Evolutionary conservation across 2,888 invertebrate genomes (phyloP).

Genomic region (Ophion slaviceki): DNA sequence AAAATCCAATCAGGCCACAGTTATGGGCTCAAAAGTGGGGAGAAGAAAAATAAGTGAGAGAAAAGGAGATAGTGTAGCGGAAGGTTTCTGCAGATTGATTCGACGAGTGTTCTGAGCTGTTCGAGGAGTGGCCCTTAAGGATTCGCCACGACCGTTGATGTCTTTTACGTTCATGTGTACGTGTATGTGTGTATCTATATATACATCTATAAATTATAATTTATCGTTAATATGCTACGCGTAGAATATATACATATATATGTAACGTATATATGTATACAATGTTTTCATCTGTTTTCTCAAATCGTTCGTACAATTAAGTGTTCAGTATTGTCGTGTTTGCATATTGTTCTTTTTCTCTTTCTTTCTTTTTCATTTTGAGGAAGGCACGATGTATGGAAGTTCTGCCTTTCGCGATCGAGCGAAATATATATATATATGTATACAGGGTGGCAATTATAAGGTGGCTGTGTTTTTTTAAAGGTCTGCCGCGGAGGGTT

Average conservation of each 20-base stretch:
- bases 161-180: too few relatives aligned
- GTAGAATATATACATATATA: slow-evolving; percentile 50
- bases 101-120: slow-evolving; percentile 49
- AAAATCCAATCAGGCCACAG: too few relatives aligned
- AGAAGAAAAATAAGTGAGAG: too few relatives aligned
- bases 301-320: slow-evolving; percentile 62
- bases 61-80: not conserved
- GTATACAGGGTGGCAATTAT: not conserved
- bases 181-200: slow-evolving; percentile 62
- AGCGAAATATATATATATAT: slow-evolving; percentile 49
- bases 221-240: slow-evolving; percentile 28
- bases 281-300: slow-evolving; percentile 32
- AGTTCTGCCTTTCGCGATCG: slow-evolving; percentile 76
- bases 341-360: slow-evolving; percentile 62
- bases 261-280: slow-evolving; percentile 34
- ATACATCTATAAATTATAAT: slow-evolving; percentile 69
- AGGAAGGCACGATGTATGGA: slow-evolving; percentile 81
- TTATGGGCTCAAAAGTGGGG: too few relatives aligned
- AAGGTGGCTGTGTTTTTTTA: not conserved
- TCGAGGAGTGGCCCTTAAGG: slow-evolving; percentile 49
- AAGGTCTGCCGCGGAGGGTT: not conserved
- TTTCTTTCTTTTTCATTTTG: slow-evolving; percentile 60
- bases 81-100: slow-evolving; percentile 58
- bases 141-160: slow-evolving; percentile 50
- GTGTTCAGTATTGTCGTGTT: slow-evolving; percentile 78